These are phyloP conservation scores for Grammomys dolichurus DNA, from an alignment of 2,113 vertebrate genomes.

Conservation along the genomic window DNA sequence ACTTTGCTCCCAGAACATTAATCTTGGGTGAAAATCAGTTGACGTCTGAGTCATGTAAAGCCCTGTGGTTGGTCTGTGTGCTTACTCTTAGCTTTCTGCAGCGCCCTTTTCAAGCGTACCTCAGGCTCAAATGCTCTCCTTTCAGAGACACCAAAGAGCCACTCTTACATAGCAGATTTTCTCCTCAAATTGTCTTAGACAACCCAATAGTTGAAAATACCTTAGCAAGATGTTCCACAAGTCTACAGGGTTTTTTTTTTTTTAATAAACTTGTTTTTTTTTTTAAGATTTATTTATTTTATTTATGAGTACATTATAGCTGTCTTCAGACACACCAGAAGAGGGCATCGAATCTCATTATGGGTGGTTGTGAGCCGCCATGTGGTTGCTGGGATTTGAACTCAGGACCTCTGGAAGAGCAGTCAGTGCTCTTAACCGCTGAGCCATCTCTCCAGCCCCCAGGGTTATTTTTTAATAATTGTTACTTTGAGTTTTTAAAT, in stretches of 20 bases:
- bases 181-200: not conserved
- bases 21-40: slow-evolving; percentile 34
- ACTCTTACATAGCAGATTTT: not conserved
- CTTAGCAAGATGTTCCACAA: slow-evolving; percentile 47
- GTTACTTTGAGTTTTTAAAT: slow-evolving; percentile 30
- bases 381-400: no score
- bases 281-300: no score
- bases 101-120: not conserved
- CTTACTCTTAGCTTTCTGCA: not conserved
- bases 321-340: no score
- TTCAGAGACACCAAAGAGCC: not conserved
- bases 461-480: not conserved
- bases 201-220: not conserved
- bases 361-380: no score
- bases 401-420: no score
- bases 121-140: slow-evolving; percentile 18
- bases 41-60: not conserved
- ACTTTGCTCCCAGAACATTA: slow-evolving; percentile 21
- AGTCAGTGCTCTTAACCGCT: no score
- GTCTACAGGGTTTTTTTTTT: not conserved
- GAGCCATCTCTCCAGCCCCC: no score
- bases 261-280: no score
- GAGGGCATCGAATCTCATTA: no score
- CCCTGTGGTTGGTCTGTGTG: not conserved
- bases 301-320: no score